Conservation (phyloP, 2,113 vertebrate species). For the Stercorarius parasiticus region DNA sequence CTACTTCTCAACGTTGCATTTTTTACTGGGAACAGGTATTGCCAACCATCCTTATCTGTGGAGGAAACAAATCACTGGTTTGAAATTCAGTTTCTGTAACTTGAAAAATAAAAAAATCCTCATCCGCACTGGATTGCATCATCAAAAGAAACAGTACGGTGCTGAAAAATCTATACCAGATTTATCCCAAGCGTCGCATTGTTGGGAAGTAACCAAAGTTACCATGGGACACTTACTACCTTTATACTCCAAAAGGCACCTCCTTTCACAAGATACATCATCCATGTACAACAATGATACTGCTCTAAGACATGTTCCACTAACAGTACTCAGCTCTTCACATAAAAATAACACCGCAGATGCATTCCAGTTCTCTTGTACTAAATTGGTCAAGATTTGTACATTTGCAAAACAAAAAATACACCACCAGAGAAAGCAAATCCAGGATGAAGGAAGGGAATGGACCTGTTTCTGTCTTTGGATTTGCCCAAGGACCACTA, state of each 20-base stretch:
- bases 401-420: not conserved
- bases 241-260: not conserved
- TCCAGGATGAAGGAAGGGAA: not conserved
- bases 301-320: not conserved
- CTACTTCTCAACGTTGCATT: constrained; percentile 82
- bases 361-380: not conserved
- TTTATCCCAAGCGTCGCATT: not conserved
- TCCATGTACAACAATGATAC: not conserved
- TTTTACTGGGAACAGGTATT: constrained; percentile 84
- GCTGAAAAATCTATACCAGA: not conserved
- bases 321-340: not conserved
- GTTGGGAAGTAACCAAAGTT: not conserved
- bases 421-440: not conserved
- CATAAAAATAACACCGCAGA: not conserved
- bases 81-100: not conserved
- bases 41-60: constrained; percentile 77
- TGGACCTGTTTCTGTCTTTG: not conserved
- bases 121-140: not conserved
- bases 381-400: not conserved
- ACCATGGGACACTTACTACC: not conserved
- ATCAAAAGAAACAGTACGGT: not conserved
- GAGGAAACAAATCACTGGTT: not conserved
- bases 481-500: not conserved
- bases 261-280: not conserved
- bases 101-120: not conserved